Conservation (phyloP, 2,113 vertebrate genomes). For the Semnornis frantzii region DNA sequence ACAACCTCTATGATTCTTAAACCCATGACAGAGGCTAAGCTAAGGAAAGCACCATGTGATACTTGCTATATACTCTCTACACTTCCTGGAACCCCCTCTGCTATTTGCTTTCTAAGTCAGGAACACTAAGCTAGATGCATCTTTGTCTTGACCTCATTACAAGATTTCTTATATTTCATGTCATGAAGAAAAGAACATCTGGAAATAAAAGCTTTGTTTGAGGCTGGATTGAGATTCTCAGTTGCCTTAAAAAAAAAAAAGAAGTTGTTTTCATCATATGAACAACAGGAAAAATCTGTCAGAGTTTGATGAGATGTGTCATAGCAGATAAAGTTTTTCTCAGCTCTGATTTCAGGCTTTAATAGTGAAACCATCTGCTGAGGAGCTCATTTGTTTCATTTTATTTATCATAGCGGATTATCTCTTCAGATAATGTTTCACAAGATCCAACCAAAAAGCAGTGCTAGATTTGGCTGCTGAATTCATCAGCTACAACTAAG, state of each 20-base stretch:
- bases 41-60: neutral
- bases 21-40: neutral
- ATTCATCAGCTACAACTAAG: constrained; percentile 1
- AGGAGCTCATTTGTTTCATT: constrained; percentile 27
- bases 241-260: neutral
- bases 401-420: constrained; percentile 40
- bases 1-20: too few species aligned
- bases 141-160: neutral
- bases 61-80: neutral
- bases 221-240: constrained; percentile 37
- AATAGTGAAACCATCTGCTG: constrained; percentile 63
- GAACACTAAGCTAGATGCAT: neutral
- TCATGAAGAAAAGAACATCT: constrained; percentile 32
- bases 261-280: constrained; percentile 68
- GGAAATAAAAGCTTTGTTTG: constrained; percentile 55
- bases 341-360: constrained; percentile 63
- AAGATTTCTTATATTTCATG: constrained; percentile 24
- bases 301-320: constrained; percentile 72
- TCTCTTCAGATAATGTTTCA: constrained; percentile 55
- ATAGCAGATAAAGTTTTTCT: constrained; percentile 70
- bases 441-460: neutral
- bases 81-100: neutral
- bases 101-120: neutral
- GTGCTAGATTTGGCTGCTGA: neutral
- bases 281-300: constrained; percentile 73